Evolutionary conservation across 2,888 invertebrate genomes (phyloP).

Genomic region (Platycnemis pennipes): DNA sequence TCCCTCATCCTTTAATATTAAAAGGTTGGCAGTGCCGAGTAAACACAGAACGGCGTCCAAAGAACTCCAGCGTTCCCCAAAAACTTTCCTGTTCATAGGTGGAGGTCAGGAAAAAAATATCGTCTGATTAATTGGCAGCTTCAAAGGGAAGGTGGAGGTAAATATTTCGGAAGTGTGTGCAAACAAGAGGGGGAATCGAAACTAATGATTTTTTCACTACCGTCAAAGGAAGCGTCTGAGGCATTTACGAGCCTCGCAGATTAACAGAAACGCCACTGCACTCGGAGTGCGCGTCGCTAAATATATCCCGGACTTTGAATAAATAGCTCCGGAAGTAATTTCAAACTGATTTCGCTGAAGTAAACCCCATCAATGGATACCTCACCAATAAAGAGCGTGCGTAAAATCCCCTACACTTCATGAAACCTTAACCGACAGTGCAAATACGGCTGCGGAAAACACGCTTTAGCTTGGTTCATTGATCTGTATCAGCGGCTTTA

Average conservation of each 20-base stretch:
- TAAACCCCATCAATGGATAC: not conserved
- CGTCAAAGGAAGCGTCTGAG: not conserved
- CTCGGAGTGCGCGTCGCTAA: not conserved
- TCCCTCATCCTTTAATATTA: not conserved
- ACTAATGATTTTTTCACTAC: not conserved
- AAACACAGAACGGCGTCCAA: not conserved
- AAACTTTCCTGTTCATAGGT: not conserved
- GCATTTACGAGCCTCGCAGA: not conserved
- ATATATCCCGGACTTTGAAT: not conserved
- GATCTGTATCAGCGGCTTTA: too few relatives aligned
- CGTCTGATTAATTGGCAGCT: conserved; percentile 16
- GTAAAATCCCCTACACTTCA: not conserved
- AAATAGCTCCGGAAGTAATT: conserved; percentile 17
- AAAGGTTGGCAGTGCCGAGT: not conserved
- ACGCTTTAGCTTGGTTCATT: not conserved
- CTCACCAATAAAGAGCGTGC: not conserved
- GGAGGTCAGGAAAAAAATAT: not conserved
- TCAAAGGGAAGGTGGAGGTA: conserved; percentile 5
- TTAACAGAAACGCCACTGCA: not conserved
- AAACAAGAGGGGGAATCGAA: not conserved
- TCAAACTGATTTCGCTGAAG: not conserved
- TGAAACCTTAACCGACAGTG: not conserved
- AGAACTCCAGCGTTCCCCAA: not conserved
- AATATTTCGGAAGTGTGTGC: conserved; percentile 25
- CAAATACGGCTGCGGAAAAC: not conserved